A percentile compares a stretch with the other conserved stretches of the same genome.
Conservation (phyloP, 2,797 vertebrate species). For the Peromyscus melanophrys region DNA sequence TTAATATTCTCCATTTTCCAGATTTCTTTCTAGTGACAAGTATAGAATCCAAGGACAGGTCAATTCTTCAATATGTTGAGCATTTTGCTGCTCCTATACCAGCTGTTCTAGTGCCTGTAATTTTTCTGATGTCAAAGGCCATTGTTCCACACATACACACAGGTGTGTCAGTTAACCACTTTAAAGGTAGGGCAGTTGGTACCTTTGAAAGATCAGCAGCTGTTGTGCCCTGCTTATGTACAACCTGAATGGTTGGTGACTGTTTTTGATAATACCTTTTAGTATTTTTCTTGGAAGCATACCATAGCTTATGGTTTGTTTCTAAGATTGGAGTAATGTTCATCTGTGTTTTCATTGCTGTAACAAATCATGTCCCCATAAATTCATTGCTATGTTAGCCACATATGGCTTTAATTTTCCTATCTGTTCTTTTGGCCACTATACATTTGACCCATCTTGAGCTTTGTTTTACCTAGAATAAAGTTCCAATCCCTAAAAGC, state of each 20-base stretch:
- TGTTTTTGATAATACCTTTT: neutral
- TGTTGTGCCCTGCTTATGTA: neutral
- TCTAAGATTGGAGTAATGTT: neutral
- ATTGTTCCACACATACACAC: neutral
- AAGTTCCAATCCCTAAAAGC: neutral
- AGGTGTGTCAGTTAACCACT: neutral
- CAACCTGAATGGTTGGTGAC: neutral
- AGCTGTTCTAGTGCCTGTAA: neutral
- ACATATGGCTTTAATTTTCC: neutral
- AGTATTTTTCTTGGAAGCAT: neutral
- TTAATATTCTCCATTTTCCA: neutral
- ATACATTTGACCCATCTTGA: neutral
- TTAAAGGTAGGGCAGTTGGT: neutral
- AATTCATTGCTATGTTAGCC: neutral
- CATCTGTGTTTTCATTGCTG: neutral
- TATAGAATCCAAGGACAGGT: neutral
- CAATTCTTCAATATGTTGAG: neutral
- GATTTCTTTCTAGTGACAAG: neutral
- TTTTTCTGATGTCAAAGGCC: too few relatives aligned
- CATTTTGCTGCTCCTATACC: neutral
- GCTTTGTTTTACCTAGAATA: neutral
- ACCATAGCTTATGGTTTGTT: neutral
- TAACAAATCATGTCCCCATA: neutral
- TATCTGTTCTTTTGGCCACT: neutral
- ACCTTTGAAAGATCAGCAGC: neutral